Evolutionary conservation across 2,113 vertebrate genomes (phyloP), one percentile per base, ranked within the genome.

Genomic region (Tinamus guttatus): DNA sequence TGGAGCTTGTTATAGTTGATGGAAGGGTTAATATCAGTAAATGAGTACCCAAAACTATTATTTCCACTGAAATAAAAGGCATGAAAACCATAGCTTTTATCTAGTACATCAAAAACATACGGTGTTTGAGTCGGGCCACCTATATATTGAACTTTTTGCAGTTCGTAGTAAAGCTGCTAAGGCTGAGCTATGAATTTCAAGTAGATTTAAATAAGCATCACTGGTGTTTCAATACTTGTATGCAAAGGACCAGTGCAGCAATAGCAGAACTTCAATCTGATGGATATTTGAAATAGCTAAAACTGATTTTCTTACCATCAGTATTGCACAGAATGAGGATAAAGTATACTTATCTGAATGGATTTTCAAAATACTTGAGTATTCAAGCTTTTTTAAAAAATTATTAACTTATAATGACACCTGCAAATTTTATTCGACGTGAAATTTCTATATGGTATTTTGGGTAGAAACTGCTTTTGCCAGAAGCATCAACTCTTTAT

Each of bases 211-310:
- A 52, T 30, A n/a, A 2, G 1, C 74, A 9, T 68, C n/a, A 11
- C 0, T 34, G 28, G 7, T 45, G 24, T 83, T 81, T 47, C 34
- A 20, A 30, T 83, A 13, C 13, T 78, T 6, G 0, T 0, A 0
- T 81, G 62, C 47, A n/a, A 28, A 91, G 32, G 13, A 60, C 28
- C 34, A 60, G 5, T 22, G 3, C 4, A 79, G 32, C 28, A 4
- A 28, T 83, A 24, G 34, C 22, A 32, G 32, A 94, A 81, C 12
- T 47, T 52, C 17, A 60, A 43, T 78, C 27, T 63, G 75, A n/a
- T 74, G 40, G 8, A n/a, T 70, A 7, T 13, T 65, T 54, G 18
- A 30, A 68, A 59, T 70, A 14, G 17, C 22, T 11, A 3, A 63
- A 81, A 30, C 49, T 59, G n/a, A 36, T 89, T 80, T 27, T 62